Conservation (phyloP, 2,888 invertebrate species). For the Melipona bicolor region DNA sequence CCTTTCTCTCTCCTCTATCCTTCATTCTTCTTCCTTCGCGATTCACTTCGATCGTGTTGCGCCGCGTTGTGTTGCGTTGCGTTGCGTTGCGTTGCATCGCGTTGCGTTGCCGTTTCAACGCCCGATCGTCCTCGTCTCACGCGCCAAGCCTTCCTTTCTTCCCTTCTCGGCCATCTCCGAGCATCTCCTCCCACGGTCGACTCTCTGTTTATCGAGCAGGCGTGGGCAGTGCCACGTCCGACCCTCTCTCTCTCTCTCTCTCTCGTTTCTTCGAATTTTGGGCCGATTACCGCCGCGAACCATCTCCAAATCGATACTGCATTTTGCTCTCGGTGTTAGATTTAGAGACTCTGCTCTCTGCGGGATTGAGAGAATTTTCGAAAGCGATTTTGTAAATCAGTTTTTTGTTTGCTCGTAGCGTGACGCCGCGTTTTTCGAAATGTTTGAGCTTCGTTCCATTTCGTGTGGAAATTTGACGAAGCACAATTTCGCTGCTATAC, state of each 20-base stretch:
- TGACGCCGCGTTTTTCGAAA: no score
- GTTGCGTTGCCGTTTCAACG: slow-evolving; percentile 15
- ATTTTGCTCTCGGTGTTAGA: background rate
- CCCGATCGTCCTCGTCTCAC: slow-evolving; percentile 32
- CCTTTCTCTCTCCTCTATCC: slow-evolving; percentile 36
- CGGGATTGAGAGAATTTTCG: no score
- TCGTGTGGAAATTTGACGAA: no score
- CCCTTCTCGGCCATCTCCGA: slow-evolving; percentile 34
- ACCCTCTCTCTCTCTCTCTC: background rate
- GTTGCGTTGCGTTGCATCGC: background rate
- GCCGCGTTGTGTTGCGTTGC: background rate
- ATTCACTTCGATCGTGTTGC: background rate
- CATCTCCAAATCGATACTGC: background rate
- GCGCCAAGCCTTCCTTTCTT: slow-evolving; percentile 40
- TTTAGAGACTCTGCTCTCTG: no score
- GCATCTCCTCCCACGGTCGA: slow-evolving; percentile 64
- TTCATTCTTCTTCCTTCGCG: slow-evolving; percentile 25
- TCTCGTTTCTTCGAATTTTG: background rate
- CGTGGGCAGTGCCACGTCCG: slow-evolving; percentile 63
- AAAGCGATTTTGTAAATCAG: no score
- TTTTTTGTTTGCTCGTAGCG: no score
- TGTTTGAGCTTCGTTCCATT: no score
- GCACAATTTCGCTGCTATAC: no score
- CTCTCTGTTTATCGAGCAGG: slow-evolving; percentile 65
- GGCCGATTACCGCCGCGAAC: background rate